These are phyloP conservation scores for Nephila pilipes DNA, from an alignment of 1,140 invertebrate genomes.

Conservation along the genomic window DNA sequence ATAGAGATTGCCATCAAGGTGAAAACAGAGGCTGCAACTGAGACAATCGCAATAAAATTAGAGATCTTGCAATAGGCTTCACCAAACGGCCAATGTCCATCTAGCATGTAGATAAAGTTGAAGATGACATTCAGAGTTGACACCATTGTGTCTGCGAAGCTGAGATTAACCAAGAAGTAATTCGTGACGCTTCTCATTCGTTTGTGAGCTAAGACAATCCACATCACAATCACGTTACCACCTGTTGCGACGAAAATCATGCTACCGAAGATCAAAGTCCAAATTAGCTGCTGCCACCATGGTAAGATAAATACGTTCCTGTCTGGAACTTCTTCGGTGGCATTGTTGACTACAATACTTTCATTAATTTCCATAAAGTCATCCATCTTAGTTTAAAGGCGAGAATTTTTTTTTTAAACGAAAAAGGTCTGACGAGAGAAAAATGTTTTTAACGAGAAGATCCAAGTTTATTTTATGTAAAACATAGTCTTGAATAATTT, in stretches of 20 bases:
- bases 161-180: conserved; percentile 97
- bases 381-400: background rate
- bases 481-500: too few relatives aligned
- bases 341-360: background rate
- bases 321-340: conserved; percentile 59
- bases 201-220: conserved; percentile 91
- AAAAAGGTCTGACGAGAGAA: too few relatives aligned
- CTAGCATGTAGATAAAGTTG: conserved; percentile 96
- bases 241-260: conserved; percentile 96
- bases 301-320: conserved; percentile 87
- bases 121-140: conserved; percentile 95
- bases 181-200: conserved; percentile 97
- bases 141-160: conserved; percentile 94
- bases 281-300: conserved; percentile 85
- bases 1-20: conserved; percentile 79
- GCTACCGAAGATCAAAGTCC: conserved; percentile 87
- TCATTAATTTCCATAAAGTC: conserved; percentile 32
- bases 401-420: too few relatives aligned
- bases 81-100: conserved; percentile 96
- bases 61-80: conserved; percentile 95
- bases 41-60: conserved; percentile 94
- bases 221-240: conserved; percentile 96
- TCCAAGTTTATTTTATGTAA: background rate
- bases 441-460: background rate
- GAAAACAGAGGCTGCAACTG: conserved; percentile 86